phyloP scores from a whole-genome alignment of 2,113 vertebrate genomes.

The Odocoileus hemionus region DNA sequence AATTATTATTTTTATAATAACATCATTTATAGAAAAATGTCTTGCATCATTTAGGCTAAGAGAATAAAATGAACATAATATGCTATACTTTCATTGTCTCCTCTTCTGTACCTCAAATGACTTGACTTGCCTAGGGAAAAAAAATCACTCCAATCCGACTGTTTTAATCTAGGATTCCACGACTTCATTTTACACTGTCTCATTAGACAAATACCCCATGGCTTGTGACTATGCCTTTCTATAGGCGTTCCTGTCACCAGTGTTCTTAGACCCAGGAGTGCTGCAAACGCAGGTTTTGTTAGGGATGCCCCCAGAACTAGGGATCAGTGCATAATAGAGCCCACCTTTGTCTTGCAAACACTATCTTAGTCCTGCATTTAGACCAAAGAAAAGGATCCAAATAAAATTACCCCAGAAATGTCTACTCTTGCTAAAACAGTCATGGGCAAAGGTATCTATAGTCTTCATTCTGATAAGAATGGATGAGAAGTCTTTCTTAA shows the following conservation, averaged over 20 bases:
- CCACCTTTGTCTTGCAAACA: accelerated
- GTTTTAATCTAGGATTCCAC: not conserved
- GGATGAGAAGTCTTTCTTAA: not conserved
- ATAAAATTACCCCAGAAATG: not conserved
- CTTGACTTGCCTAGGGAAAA: not conserved
- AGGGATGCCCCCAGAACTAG: not conserved
- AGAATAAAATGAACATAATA: not conserved
- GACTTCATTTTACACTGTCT: not conserved
- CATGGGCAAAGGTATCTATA: not conserved
- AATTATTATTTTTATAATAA: not conserved
- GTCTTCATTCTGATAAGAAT: not conserved
- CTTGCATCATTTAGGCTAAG: not conserved
- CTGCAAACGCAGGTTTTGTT: not conserved
- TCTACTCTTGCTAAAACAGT: not conserved
- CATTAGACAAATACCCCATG: not conserved
- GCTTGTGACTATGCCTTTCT: too few species aligned
- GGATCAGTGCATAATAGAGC: not conserved
- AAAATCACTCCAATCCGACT: accelerated
- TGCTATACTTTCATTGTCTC: not conserved
- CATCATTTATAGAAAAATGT: not conserved
- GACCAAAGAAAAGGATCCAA: not conserved
- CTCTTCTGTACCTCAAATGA: not conserved
- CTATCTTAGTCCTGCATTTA: not conserved
- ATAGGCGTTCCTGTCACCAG: accelerated
- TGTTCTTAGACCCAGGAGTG: accelerated